phyloP scores from a whole-genome alignment of 2,888 invertebrate species.

The Notodonta ziczac region DNA sequence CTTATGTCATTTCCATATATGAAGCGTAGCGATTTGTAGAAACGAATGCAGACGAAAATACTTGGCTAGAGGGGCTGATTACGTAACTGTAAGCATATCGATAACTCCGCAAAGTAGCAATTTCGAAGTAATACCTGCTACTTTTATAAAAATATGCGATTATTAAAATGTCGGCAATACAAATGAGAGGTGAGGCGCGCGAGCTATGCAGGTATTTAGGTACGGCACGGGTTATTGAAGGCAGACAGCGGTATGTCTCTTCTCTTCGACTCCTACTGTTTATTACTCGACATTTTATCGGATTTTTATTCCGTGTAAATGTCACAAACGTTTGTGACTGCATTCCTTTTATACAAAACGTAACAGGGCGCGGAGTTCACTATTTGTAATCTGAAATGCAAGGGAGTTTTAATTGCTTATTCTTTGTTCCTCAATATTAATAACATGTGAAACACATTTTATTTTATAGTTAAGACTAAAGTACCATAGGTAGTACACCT shows the following conservation, averaged over 20 bases:
- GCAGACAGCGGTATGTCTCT: constrained; percentile 39
- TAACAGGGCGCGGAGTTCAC: neutral
- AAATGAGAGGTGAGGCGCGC: constrained; percentile 69
- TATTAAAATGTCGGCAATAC: constrained; percentile 79
- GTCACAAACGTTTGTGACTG: neutral
- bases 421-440: neutral
- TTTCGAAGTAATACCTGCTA: constrained; percentile 27
- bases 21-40: too few species aligned
- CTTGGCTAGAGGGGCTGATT: too few species aligned
- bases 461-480: too few species aligned
- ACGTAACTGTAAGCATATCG: neutral
- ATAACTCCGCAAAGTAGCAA: neutral
- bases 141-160: constrained; percentile 74
- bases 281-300: constrained; percentile 21
- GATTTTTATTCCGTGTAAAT: neutral
- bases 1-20: too few species aligned
- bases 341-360: neutral
- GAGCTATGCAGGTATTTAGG: constrained; percentile 66
- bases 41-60: too few species aligned
- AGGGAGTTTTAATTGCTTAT: neutral
- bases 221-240: constrained; percentile 68
- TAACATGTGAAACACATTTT: too few species aligned
- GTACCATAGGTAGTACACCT: too few species aligned
- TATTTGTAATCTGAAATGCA: neutral
- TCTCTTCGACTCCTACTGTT: constrained; percentile 26